Evolutionary conservation across 1,140 invertebrate species (phyloP).

Genomic region (Anastrepha obliqua): DNA sequence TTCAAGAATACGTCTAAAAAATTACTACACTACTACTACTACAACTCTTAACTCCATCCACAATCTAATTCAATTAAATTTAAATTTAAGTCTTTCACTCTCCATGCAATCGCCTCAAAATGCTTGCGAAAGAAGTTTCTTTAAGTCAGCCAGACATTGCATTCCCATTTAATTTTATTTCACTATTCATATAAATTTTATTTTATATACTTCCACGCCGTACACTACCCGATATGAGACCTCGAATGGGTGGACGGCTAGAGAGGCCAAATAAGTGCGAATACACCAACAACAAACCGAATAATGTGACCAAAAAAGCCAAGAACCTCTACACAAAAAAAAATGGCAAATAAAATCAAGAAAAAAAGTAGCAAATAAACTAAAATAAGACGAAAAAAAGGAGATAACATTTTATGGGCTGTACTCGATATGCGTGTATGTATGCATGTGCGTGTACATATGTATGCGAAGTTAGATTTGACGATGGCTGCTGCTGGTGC

Average conservation of each 20-base stretch:
- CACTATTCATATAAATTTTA: constrained; percentile 42
- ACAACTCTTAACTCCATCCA: background rate
- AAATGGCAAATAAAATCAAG: constrained; percentile 27
- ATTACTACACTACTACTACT: background rate
- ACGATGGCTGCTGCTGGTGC: constrained; percentile 24
- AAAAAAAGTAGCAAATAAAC: constrained; percentile 44
- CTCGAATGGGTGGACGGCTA: background rate
- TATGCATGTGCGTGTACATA: background rate
- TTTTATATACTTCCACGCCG: constrained; percentile 50
- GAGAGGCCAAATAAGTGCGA: constrained; percentile 3
- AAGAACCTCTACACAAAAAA: constrained; percentile 36
- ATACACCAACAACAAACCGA: constrained; percentile 53
- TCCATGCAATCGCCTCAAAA: background rate
- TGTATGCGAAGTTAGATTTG: too few relatives aligned
- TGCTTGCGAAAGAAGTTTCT: background rate
- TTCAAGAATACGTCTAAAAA: too few relatives aligned
- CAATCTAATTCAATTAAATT: background rate
- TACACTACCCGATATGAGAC: constrained; percentile 8
- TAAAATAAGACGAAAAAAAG: constrained; percentile 30
- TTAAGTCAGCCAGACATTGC: constrained; percentile 37
- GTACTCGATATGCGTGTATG: background rate
- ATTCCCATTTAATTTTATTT: constrained; percentile 50
- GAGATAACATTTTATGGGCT: constrained; percentile 37
- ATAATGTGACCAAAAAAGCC: constrained; percentile 59
- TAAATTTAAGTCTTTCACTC: constrained; percentile 40